Evolutionary conservation across 2,113 vertebrate genomes (phyloP), one percentile per base, ranked within the genome.

Genomic region (Scopus umbretta): DNA sequence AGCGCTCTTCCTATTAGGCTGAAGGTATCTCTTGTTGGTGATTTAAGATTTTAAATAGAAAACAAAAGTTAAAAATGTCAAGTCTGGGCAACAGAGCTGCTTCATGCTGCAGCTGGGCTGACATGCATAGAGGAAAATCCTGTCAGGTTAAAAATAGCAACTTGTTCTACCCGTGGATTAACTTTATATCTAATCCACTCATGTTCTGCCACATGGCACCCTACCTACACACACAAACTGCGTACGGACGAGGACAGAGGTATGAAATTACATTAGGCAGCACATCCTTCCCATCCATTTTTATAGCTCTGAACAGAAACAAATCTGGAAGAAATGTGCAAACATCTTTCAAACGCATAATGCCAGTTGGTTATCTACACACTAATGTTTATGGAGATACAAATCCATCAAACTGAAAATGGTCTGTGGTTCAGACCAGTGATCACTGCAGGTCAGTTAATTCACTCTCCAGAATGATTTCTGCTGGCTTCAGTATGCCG

Each of bases 171-270:
- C 13, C 11, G 0, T 84, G 82, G 97, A 97, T 97, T 97, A 96
- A 88, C 74, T 80, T 93, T 75, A 11, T 80, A 72, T 68, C 65
- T 97, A 97, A 97, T 97, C 95, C 89, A 92, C 89, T 93, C 58
- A 23, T 78, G 81, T 90, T 94, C 58, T 96, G 72, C 79, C 90
- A 85, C 92, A 79, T 74, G 95, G 53, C 30, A n/a, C 52, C 25
- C 88, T 86, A 65, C 63, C 34, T 83, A 53, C 73, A 83, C 38
- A 74, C 45, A 74, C 34, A 45, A 62, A 59, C 19, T 36, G 26
- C 26, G 8, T 20, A 42, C 56, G 32, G 82, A 79, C 11, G 20
- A 92, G 58, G 73, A 49, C 32, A 61, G 59, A 65, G 29, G 26
- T 29, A 73, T 34, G 59, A 68, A 75, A 74, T 83, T 25, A 50